Base-by-base conservation (phyloP, 2,888 invertebrate genomes). In the Dastarcus helophoroides region DNA sequence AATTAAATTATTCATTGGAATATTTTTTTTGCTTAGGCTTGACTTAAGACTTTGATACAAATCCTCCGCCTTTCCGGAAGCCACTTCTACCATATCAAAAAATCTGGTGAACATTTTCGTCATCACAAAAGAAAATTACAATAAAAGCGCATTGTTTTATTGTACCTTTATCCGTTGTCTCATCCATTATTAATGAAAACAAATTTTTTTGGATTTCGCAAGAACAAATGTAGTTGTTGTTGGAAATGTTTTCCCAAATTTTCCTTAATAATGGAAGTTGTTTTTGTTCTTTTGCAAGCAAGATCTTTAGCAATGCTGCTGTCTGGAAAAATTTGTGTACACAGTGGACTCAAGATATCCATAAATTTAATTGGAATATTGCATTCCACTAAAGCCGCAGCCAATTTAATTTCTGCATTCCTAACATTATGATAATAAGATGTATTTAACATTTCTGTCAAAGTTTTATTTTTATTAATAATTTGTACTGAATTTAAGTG, bases 1-100 rank as follows among this genome's bases (percentile, higher is more conserved):
- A 12, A 56, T 40, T 15, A 55, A 38, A 22, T 55, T 53, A 34
- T 46, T 35, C 22, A 41, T 22, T 10, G 50, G 49, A 14, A 50
- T 48, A 22, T 42, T 29, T 9, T 26, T 19, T n/a, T 25, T 31
- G n/a, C 19, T 4, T 51, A 41, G 35, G 47, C 31, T 41, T 40
- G 40, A n/a, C 3, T 31, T 25, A 14, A 32, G 14, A 10, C n/a
- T n/a, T 12, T 5, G 9, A 15, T n/a, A 32, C 9, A 11, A 27
- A 27, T 32, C 26, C 22, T 32, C 19, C 9, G 32, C 32, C 22
- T 19, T 32, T 11, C 32, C 32, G 4, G n/a, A 29, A 3, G 13
- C 28, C 2, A 14, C 17, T 12, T 28, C 32, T 14, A 14, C 4
- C 6, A 22, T 14, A 23, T 29, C 33, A 19, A 19, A 13, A 29